These are phyloP conservation scores for Thaumatotibia leucotreta DNA, from an alignment of 1,140 invertebrate genomes.

Conservation along the genomic window DNA sequence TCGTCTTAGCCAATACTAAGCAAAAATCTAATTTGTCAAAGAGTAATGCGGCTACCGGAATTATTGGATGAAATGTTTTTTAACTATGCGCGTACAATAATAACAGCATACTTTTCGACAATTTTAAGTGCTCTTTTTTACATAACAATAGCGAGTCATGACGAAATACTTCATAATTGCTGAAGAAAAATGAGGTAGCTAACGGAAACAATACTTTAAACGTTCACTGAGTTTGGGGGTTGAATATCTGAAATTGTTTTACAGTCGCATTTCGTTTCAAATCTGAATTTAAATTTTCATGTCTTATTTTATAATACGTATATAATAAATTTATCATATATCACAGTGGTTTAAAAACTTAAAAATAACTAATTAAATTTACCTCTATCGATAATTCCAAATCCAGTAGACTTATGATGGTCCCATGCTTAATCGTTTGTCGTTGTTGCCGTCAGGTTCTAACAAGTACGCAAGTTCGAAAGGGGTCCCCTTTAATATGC, in stretches of 20 bases:
- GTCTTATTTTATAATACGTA: too few species aligned
- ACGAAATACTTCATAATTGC: not conserved
- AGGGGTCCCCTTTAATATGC: too few species aligned
- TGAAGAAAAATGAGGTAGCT: not conserved
- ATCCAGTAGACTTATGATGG: too few species aligned
- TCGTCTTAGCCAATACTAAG: constrained; percentile 68
- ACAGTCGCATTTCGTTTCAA: not conserved
- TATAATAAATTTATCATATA: too few species aligned
- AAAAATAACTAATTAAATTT: too few species aligned
- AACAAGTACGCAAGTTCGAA: too few species aligned
- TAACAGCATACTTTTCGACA: not conserved
- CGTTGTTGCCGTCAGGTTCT: too few species aligned
- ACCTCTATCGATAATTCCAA: too few species aligned
- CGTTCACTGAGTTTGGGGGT: not conserved
- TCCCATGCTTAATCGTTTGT: too few species aligned
- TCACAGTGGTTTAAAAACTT: too few species aligned
- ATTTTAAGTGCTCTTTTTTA: not conserved
- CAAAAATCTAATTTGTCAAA: constrained; percentile 75
- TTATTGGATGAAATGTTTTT: constrained; percentile 21
- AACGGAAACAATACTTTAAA: not conserved
- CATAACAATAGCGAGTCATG: not conserved
- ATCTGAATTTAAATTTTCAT: not conserved
- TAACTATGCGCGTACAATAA: not conserved
- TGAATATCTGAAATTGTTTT: not conserved
- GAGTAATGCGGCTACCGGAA: constrained; percentile 52